These are phyloP conservation scores for Gallinago media DNA, from an alignment of 2,113 vertebrate genomes.

Conservation along the genomic window DNA sequence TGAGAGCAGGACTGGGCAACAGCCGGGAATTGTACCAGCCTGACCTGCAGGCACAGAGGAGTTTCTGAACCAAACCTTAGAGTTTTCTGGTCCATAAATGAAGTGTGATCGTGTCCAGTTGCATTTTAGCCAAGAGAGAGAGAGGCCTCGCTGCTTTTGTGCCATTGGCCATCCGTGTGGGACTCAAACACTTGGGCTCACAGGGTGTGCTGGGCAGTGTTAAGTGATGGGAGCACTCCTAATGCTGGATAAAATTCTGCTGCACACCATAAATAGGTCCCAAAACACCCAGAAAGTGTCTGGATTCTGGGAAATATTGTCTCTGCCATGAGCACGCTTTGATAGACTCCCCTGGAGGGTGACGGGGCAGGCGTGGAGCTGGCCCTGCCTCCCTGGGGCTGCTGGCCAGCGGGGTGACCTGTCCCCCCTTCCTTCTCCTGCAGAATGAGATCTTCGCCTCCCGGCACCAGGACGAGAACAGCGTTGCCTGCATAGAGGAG, in stretches of 20 bases:
- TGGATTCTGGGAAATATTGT: accelerated
- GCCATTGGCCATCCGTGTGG: accelerated
- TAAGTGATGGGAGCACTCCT: not conserved
- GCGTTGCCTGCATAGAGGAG: slow-evolving; percentile 98
- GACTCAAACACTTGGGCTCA: not conserved
- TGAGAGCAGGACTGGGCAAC: not conserved
- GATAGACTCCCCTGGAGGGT: not conserved
- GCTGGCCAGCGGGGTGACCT: not conserved
- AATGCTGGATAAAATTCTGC: not conserved
- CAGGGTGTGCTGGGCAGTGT: not conserved
- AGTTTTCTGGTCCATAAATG: not conserved
- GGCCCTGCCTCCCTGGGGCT: not conserved
- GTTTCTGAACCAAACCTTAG: not conserved
- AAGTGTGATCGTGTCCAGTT: not conserved
- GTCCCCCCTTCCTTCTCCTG: not conserved
- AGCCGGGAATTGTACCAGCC: not conserved
- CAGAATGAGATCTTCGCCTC: slow-evolving; percentile 99
- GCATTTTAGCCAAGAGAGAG: not conserved
- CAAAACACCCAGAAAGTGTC: not conserved
- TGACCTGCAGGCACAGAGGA: not conserved
- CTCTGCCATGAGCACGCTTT: accelerated
- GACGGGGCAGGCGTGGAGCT: not conserved
- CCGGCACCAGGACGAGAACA: slow-evolving; percentile 97
- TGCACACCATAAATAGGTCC: accelerated
- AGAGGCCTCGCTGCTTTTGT: not conserved